phyloP scores from a whole-genome alignment of 1,140 invertebrate species.

The Temnothorax longispinosus region DNA sequence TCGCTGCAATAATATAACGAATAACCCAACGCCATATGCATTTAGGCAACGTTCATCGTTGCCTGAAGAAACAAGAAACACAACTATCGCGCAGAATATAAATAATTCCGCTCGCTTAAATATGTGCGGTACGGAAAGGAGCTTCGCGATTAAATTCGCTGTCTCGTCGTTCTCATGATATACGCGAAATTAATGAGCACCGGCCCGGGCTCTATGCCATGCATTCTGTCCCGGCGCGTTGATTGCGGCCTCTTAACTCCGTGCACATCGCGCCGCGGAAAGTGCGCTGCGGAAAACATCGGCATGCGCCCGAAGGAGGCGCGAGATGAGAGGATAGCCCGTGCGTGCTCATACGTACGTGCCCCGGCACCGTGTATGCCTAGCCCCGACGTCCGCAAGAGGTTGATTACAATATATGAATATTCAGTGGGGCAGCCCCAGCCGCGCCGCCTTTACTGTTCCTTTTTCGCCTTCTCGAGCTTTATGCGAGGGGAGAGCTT shows the following conservation, averaged over 20 bases:
- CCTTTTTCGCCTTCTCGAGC: conserved; percentile 48
- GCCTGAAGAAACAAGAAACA: neutral
- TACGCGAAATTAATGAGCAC: conserved; percentile 43
- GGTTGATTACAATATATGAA: conserved; percentile 85
- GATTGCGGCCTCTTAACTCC: conserved; percentile 51
- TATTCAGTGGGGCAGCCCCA: conserved; percentile 80
- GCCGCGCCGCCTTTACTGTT: conserved; percentile 60
- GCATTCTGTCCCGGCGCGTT: conserved; percentile 28
- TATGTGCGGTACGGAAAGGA: neutral
- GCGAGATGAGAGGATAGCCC: conserved; percentile 43
- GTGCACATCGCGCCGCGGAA: conserved; percentile 19
- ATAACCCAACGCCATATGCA: neutral
- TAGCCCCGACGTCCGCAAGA: conserved; percentile 72
- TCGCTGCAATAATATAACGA: neutral
- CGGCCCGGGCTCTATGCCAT: neutral
- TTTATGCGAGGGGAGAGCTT: conserved; percentile 61
- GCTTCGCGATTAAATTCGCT: conserved; percentile 28
- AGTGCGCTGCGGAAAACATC: conserved; percentile 41
- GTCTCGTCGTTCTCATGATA: neutral
- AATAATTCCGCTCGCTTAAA: neutral
- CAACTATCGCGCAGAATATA: neutral
- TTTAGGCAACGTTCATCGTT: neutral
- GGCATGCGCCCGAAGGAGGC: conserved; percentile 35
- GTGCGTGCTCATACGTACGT: conserved; percentile 47
- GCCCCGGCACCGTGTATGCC: conserved; percentile 7